phyloP scores from a whole-genome alignment of 2,113 vertebrate genomes.

The Silurus meridionalis region DNA sequence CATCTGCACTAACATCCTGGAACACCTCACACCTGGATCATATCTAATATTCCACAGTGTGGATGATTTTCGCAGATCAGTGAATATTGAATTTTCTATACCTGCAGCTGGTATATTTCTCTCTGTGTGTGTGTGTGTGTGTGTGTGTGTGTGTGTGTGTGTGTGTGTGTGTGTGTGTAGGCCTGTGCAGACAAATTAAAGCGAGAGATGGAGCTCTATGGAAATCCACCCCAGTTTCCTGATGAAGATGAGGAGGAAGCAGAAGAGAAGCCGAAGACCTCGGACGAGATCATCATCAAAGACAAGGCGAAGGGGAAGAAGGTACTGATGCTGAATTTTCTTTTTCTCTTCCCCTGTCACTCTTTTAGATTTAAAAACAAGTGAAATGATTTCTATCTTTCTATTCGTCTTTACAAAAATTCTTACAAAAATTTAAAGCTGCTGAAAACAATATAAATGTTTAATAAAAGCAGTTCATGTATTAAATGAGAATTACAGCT shows the following conservation, averaged over 20 bases:
- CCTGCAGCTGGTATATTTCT: too few species aligned
- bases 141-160: too few species aligned
- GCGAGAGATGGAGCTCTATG: slow-evolving; percentile 93
- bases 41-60: too few species aligned
- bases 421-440: neutral
- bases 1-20: too few species aligned
- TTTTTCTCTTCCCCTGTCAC: too few species aligned
- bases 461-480: neutral
- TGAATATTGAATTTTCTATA: too few species aligned
- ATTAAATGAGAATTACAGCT: too few species aligned
- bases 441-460: neutral
- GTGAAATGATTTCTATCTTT: neutral
- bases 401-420: neutral
- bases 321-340: slow-evolving; percentile 63
- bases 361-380: neutral
- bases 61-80: too few species aligned
- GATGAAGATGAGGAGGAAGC: slow-evolving; percentile 83
- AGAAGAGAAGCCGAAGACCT: slow-evolving; percentile 76
- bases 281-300: slow-evolving; percentile 85
- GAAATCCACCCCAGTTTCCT: slow-evolving; percentile 91
- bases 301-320: slow-evolving; percentile 97
- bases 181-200: slow-evolving; percentile 98
- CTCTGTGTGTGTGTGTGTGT: too few species aligned
- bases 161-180: slow-evolving; percentile 60
- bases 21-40: too few species aligned